These are phyloP conservation scores for Eonycteris spelaea DNA, from an alignment of 2,113 vertebrate species.

Conservation along the genomic window DNA sequence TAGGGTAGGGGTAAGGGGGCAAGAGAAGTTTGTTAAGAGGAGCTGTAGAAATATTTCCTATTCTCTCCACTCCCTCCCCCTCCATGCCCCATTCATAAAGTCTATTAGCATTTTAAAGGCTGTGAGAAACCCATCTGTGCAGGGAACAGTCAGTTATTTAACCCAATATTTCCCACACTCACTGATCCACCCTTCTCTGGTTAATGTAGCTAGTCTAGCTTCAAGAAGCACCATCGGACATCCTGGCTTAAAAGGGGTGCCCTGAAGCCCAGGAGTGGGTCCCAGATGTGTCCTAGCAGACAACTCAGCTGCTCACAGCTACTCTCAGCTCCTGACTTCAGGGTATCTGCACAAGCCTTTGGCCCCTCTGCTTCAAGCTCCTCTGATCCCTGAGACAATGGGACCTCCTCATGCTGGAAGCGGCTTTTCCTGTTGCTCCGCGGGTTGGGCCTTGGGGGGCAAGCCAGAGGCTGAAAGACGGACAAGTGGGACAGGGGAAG, in stretches of 20 bases:
- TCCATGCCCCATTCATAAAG: slow-evolving; percentile 41
- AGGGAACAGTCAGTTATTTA: slow-evolving; percentile 45
- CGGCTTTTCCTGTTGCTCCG: background rate
- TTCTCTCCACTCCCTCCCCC: background rate
- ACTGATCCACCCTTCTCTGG: background rate
- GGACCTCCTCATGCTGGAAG: background rate
- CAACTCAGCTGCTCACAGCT: background rate
- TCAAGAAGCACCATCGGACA: background rate
- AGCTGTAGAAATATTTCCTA: background rate
- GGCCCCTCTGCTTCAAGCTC: background rate
- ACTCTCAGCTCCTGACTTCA: rapidly evolving
- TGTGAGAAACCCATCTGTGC: slow-evolving; percentile 46
- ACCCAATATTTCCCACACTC: background rate
- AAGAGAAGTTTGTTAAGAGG: background rate
- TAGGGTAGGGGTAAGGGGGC: no score
- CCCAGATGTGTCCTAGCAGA: background rate
- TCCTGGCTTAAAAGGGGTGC: background rate
- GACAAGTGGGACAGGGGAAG: background rate
- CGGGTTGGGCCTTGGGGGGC: background rate
- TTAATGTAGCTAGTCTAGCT: background rate
- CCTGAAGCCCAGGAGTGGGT: no score
- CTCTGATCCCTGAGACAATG: background rate
- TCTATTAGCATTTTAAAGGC: slow-evolving; percentile 70
- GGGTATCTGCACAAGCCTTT: background rate
- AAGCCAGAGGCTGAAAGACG: background rate